Evolutionary conservation across 2,888 invertebrate species (phyloP), one percentile per base, ranked within the genome.

Genomic region (Idaea biselata): DNA sequence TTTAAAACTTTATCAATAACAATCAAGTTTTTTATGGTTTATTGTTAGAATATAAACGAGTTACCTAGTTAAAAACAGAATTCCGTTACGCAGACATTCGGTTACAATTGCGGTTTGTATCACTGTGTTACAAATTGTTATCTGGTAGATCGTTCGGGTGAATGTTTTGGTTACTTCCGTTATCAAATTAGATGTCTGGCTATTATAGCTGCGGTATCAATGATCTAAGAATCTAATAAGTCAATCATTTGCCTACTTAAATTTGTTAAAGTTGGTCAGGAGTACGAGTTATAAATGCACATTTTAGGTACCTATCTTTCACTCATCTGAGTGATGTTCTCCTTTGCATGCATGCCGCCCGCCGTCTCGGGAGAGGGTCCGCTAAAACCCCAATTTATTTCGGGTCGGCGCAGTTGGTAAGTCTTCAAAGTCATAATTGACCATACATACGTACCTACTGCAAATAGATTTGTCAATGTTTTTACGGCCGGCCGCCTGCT

Each of bases 21-120:
- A 44, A 44, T 44, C 53, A 61, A 25, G 5, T 61, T 61, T 61
- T 55, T 62, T 17, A 25, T 57, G 17, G 59, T 59, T 25, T 32
- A 57, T 17, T 25, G 18, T 57, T 18, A 16, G 17, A 18, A 18
- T 18, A n/a, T n/a, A 55, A 57, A 31, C 58, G 58, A 58, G 55
- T 58, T 55, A 58, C 57, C 58, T 54, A 58, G 44, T 44, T 44
- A 44, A 44, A 44, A 33, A 44, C 8, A 44, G 44, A 14, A 44
- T 44, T 44, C 44, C 44, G 44, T 44, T 44, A 44, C 44, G 44
- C 44, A 44, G 44, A 44, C 44, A 44, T 44, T 44, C 44, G 44
- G 44, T 44, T 44, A 44, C 44, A 14, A 44, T 44, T 44, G 44
- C 44, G 44, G 44, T 44, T 44, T 44, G 44, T 44, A 44, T 44